Evolutionary conservation across 2,113 vertebrate genomes (phyloP), one percentile per base, ranked within the genome.

Genomic region (Uropsilus gracilis): DNA sequence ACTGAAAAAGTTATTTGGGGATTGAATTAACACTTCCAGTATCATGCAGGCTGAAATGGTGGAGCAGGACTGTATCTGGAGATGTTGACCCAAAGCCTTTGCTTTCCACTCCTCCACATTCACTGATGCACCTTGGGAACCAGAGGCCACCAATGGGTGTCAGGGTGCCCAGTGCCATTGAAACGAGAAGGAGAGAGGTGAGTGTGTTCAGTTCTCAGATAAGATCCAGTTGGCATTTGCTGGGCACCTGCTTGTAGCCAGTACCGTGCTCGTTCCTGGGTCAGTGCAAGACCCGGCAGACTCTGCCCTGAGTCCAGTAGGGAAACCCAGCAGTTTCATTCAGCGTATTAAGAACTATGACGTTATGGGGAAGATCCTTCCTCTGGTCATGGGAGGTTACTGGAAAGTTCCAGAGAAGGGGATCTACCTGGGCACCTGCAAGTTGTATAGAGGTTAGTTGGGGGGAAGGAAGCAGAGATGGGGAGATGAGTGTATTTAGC

Each of bases 121-220:
- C 5, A 9, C 9, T 18, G 32, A 42, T n/a, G 80, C 50, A 68
- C 30, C 34, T 20, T 26, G 20, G 26, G 26, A 34, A 22, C 9
- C 26, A 46, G 68, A 82, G n/a, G 30, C 55, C 1, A 16, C 8
- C 16, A 17, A 14, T n/a, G 14, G 12, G 5, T 0, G 0, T 59
- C 2, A 17, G 28, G 64, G 9, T 13, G 26, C 37, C 46, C 6
- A 24, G 17, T 9, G 69, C 44, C 2, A 0, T 12, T 12, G 53
- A 22, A 22, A 0, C 28, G 46, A 63, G 8, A 28, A 26, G 18
- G 71, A 1, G 7, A 34, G 39, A 39, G 32, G 5, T 32, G 3
- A 48, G 9, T 5, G 30, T 1, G 3, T 37, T 44, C 24, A 26
- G 32, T 18, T 26, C 12, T 55, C 3, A 0, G 30, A 46, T 24